Conservation (phyloP, 2,888 invertebrate species). For the Chymomyza caudatula region DNA sequence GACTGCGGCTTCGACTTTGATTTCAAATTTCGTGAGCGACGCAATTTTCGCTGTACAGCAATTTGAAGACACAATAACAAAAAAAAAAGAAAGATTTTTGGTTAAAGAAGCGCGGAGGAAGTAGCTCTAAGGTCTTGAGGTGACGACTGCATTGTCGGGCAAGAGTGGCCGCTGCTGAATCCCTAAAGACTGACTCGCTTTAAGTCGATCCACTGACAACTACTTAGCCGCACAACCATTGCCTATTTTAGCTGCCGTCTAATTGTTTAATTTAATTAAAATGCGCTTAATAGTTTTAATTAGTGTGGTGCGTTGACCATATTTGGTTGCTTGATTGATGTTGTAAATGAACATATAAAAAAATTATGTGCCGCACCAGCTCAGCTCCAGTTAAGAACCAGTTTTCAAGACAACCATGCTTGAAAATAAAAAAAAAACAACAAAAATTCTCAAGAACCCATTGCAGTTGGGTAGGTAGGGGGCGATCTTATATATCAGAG, state of each 20-base stretch:
- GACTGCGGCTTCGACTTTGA: background rate
- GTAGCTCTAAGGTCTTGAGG: too few relatives aligned
- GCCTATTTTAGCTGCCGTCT: conserved; percentile 56
- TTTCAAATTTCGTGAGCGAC: conserved; percentile 35
- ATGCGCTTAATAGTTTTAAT: conserved; percentile 65
- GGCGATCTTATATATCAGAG: conserved; percentile 21
- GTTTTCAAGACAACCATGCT: conserved; percentile 14
- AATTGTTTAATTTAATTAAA: conserved; percentile 71
- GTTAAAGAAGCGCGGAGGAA: background rate
- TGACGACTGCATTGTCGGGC: conserved; percentile 30
- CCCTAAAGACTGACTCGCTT: conserved; percentile 45
- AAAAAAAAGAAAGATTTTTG: background rate
- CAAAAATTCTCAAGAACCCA: conserved; percentile 37
- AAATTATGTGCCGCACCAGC: background rate
- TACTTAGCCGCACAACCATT: background rate
- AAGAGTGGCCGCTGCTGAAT: conserved; percentile 22
- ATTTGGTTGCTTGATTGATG: background rate
- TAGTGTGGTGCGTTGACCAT: conserved; percentile 28
- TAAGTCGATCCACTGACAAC: too few relatives aligned
- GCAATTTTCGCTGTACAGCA: conserved; percentile 45
- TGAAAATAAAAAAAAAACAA: conserved; percentile 1
- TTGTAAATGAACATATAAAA: conserved; percentile 1
- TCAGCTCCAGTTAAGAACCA: conserved; percentile 12
- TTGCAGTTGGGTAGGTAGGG: conserved; percentile 25
- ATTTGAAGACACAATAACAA: conserved; percentile 33